Conservation (phyloP, 2,797 vertebrate genomes). For the Delichon dasypus region DNA sequence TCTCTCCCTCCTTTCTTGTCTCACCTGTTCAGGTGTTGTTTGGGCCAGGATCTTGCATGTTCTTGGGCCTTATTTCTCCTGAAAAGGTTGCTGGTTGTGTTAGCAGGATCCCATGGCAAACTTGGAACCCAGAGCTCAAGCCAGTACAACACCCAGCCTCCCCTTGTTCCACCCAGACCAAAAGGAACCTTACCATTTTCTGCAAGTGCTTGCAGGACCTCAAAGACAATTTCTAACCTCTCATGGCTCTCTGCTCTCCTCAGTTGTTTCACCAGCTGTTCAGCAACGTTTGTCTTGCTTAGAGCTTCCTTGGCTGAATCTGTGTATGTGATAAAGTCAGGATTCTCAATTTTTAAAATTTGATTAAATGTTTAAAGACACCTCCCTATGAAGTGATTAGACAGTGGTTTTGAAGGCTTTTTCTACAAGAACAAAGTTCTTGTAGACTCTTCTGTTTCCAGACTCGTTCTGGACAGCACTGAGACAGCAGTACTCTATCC, state of each 20-base stretch:
- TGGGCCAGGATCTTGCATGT: neutral
- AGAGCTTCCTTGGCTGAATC: constrained; percentile 85
- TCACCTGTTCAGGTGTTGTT: neutral
- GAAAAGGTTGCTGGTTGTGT: neutral
- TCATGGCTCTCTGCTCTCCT: constrained; percentile 84
- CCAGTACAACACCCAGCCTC: neutral
- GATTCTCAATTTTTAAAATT: neutral
- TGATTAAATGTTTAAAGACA: neutral
- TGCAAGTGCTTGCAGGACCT: constrained; percentile 84
- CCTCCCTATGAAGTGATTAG: neutral
- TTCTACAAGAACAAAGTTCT: neutral
- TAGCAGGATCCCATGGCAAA: neutral
- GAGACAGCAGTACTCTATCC: neutral
- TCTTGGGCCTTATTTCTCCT: neutral
- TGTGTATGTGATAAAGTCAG: constrained; percentile 40
- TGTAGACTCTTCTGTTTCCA: neutral
- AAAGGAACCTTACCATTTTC: constrained; percentile 83
- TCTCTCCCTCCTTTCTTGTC: neutral
- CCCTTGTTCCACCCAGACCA: neutral
- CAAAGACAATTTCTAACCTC: constrained; percentile 85
- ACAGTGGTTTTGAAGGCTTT: neutral
- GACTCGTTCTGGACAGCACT: neutral
- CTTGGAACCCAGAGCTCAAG: neutral
- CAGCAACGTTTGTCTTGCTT: constrained; percentile 78
- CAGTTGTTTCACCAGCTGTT: constrained; percentile 83